A percentile compares a stretch with the other conserved stretches of the same genome.
These are phyloP conservation scores for Pogona vitticeps DNA, from an alignment of 2,113 vertebrate species.

Conservation along the genomic window DNA sequence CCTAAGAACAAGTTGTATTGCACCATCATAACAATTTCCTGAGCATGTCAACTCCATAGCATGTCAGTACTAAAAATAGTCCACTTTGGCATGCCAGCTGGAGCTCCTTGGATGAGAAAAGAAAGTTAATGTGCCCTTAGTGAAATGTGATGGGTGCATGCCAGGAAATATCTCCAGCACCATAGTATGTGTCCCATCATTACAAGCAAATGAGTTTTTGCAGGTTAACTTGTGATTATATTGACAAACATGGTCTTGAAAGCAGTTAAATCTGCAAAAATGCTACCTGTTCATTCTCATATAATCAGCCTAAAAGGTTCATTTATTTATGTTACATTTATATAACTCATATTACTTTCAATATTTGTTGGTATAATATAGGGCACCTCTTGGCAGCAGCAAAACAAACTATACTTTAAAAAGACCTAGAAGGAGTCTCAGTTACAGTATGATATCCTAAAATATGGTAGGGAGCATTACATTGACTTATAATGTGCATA, in stretches of 20 bases:
- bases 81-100: slow-evolving; percentile 43
- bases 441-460: too few species aligned
- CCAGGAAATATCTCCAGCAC: slow-evolving; percentile 46
- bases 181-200: slow-evolving; percentile 34
- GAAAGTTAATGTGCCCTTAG: slow-evolving; percentile 66
- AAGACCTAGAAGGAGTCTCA: too few species aligned
- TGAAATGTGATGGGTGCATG: slow-evolving; percentile 50
- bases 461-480: too few species aligned
- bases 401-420: too few species aligned
- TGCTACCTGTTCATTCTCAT: not conserved
- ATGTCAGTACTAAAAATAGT: slow-evolving; percentile 59
- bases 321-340: too few species aligned
- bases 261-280: not conserved
- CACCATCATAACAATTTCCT: slow-evolving; percentile 54
- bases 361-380: too few species aligned
- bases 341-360: too few species aligned
- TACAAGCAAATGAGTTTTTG: not conserved
- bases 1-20: not conserved
- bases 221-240: not conserved
- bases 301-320: too few species aligned
- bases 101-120: slow-evolving; percentile 58
- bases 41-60: slow-evolving; percentile 64
- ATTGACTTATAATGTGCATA: too few species aligned
- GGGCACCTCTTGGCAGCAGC: too few species aligned
- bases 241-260: not conserved